phyloP scores from a whole-genome alignment of 2,113 vertebrate genomes.

The Otocyon megalotis region DNA sequence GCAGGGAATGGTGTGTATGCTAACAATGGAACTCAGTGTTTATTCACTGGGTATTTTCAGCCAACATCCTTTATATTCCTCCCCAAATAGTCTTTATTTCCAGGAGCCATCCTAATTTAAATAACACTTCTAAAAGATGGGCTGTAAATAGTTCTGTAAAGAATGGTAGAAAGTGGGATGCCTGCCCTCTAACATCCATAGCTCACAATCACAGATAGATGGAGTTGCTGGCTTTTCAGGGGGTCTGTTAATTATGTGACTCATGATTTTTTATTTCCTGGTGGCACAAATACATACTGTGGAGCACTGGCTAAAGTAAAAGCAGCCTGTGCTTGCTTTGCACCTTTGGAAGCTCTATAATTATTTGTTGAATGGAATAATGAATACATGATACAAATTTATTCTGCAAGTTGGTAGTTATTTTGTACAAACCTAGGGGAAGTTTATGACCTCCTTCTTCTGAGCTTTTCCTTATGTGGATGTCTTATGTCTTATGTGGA shows the following conservation, averaged over 20 bases:
- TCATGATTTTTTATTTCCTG: not conserved
- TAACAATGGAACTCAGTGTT: not conserved
- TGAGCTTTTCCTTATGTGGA: not conserved
- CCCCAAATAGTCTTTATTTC: not conserved
- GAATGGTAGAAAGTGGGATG: not conserved
- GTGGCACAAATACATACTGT: not conserved
- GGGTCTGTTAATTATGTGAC: conserved; percentile 2
- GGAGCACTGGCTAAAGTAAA: not conserved
- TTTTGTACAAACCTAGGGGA: not conserved
- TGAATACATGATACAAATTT: not conserved
- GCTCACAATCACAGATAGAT: not conserved
- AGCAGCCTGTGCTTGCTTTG: not conserved
- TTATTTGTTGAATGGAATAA: conserved; percentile 41
- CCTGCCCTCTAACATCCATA: not conserved
- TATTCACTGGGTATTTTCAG: not conserved
- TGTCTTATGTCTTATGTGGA: not conserved
- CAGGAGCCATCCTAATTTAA: not conserved
- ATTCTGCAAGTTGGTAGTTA: not conserved
- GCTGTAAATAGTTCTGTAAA: not conserved
- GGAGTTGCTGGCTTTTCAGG: not conserved
- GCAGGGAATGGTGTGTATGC: not conserved
- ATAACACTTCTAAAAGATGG: not conserved
- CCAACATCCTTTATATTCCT: not conserved
- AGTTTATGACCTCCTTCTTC: not conserved
- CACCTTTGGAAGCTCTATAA: not conserved